Evolutionary conservation across 2,888 invertebrate genomes (phyloP), one percentile per base, ranked within the genome.

Genomic region (Hesperia comma): DNA sequence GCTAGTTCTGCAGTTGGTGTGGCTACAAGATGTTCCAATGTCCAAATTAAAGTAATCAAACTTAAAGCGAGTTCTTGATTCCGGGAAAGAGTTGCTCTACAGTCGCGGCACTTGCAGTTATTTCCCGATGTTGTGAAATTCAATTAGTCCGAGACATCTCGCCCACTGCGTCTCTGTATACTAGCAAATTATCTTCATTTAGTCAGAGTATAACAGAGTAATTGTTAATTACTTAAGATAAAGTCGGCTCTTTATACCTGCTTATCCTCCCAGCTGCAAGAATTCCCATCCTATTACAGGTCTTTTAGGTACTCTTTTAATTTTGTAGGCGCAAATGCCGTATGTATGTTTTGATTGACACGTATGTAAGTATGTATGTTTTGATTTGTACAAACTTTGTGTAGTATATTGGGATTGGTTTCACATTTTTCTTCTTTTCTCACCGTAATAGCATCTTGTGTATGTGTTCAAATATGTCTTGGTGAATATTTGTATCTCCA

Each of bases 171-270:
- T 75, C 79, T 76, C 74, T 77, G 79, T 79, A 76, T 77, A 77
- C 77, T 70, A 79, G 79, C 76, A 75, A 86, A 84, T 86, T 85
- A 85, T 84, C 80, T 83, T 82, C 77, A 81, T 85, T 84, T 80
- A 80, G 76, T 74, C 68, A 72, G 73, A 74, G 78, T 74, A 80
- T 81, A 81, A 81, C 79, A 79, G 76, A 78, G 77, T 80, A 76
- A 79, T 80, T 80, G 78, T 76, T 84, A 83, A 83, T 85, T 82
- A 81, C 75, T 81, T 82, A 79, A 79, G 79, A 78, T 79, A 77
- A 74, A 74, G 74, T 75, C 74, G 54, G 68, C 72, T 72, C 71
- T 71, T 75, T 73, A 74, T 71, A 64, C 33, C 32, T 15, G 7
- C 49, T 55, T 41, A 15, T 8, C 0, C 8, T 8, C 0, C 8